Conservation (phyloP, 2,888 invertebrate genomes). For the Villa cingulata region DNA sequence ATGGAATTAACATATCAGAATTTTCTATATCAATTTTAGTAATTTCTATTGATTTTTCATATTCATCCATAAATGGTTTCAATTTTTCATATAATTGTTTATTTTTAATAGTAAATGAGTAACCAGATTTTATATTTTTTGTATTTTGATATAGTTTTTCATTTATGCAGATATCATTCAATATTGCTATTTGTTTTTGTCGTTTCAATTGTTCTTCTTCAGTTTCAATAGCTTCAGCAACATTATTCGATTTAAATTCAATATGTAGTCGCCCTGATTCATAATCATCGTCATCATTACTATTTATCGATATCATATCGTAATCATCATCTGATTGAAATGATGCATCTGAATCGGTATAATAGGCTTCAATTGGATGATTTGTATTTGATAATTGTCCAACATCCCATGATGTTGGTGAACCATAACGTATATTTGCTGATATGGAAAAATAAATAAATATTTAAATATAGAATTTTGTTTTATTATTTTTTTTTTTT, state of each 20-base stretch:
- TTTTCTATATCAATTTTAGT: constrained; percentile 25
- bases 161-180: constrained; percentile 32
- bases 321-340: constrained; percentile 40
- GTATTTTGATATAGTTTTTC: constrained; percentile 33
- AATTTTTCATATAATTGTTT: constrained; percentile 12
- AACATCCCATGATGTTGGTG: constrained; percentile 34
- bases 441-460: too few species aligned
- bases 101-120: constrained; percentile 20
- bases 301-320: constrained; percentile 35
- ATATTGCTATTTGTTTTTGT: constrained; percentile 31
- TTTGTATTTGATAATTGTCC: constrained; percentile 12
- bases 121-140: constrained; percentile 32
- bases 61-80: constrained; percentile 19
- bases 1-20: constrained; percentile 28
- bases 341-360: constrained; percentile 40
- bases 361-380: constrained; percentile 8
- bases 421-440: constrained; percentile 30
- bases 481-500: not conserved
- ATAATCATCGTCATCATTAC: constrained; percentile 35
- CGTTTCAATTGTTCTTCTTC: constrained; percentile 37
- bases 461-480: not conserved
- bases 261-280: constrained; percentile 51
- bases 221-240: constrained; percentile 71
- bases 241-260: constrained; percentile 70
- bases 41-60: constrained; percentile 24